Evolutionary conservation across 2,888 invertebrate genomes (phyloP), one percentile per base, ranked within the genome.

Genomic region (Lasioglossum malachurum): DNA sequence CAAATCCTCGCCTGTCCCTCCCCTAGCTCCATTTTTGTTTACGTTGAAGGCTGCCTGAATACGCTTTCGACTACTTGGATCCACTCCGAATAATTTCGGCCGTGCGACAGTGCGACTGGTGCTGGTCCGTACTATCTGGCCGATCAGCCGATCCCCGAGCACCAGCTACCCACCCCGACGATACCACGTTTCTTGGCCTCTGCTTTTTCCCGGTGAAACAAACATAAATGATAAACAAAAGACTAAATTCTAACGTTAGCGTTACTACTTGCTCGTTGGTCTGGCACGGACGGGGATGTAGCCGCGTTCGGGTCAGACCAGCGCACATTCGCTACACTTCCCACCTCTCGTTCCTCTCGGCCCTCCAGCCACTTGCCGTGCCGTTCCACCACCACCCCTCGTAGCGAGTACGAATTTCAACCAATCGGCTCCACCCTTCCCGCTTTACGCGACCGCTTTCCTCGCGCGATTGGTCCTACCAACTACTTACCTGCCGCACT

Each of bases 1-100:
- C 95, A 95, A 87, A 95, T 91, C 84, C 94, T 93, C 49, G 92
- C 90, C 82, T 94, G 94, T 81, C 87, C 91, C 85, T 93, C 93
- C 80, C 93, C 93, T 82, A 93, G 89, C 92, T 95, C 94, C 95
- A 95, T 95, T 92, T 92, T 92, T 91, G 92, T 94, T 94, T 91
- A 89, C 80, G 80, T 83, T 77, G 72, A 92, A 91, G 93, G 93
- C 93, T 91, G 92, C 88, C 91, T 90, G 90, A 91, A 92, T 89
- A 91, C 89, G 88, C 90, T 88, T 90, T 93, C 81, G 88, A 92
- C 91, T 92, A 92, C 90, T 93, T 89, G 88, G 82, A 78, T 53
- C 78, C 75, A 49, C 77, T 57, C 75, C 38, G 75, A 78, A 64
- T 77, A 87, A 41, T 71, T 71, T 80, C 64, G 77, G 49, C 14